A percentile compares a stretch with the other conserved stretches of the same genome.
These are phyloP conservation scores for Lepeophtheirus nordmannii DNA, from an alignment of 2,888 invertebrate genomes.

Conservation along the genomic window DNA sequence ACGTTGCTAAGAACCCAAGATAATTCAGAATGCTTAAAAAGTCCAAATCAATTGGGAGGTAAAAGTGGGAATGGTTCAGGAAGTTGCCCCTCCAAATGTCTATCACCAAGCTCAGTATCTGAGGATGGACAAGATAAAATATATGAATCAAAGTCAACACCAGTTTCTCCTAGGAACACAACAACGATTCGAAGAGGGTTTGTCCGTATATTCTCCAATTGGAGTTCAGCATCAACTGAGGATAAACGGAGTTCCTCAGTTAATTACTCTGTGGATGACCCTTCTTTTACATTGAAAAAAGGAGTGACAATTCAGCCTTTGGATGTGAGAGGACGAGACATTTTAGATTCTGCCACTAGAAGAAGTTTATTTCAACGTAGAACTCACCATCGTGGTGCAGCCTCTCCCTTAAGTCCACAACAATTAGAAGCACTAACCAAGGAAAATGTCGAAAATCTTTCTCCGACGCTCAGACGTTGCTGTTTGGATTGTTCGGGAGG, in stretches of 20 bases:
- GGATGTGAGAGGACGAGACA: conserved; percentile 3
- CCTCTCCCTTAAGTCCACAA: conserved; percentile 21
- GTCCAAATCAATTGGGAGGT: not conserved
- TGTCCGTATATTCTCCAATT: conserved; percentile 66
- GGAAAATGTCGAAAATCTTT: conserved; percentile 9
- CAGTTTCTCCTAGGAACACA: not conserved
- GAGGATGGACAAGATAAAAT: conserved; percentile 21
- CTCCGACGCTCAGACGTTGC: conserved; percentile 23
- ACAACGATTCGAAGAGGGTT: conserved; percentile 53
- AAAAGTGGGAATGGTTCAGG: not conserved
- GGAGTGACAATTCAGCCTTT: conserved; percentile 22
- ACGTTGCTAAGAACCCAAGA: conserved; percentile 26
- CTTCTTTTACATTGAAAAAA: conserved; percentile 19
- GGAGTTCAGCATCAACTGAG: conserved; percentile 42
- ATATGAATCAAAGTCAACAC: conserved; percentile 3
- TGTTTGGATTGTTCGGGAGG: conserved; percentile 20
- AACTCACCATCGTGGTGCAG: conserved; percentile 15
- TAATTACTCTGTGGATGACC: conserved; percentile 1
- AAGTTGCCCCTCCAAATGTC: not conserved
- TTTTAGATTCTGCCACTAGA: conserved; percentile 12
- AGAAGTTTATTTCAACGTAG: conserved; percentile 21
- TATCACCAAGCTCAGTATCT: conserved; percentile 4
- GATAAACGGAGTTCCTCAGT: conserved; percentile 1
- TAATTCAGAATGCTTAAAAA: not conserved
- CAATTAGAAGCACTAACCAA: conserved; percentile 1